Conservation (phyloP, 2,888 invertebrate genomes). For the Mechanitis messenoides region DNA sequence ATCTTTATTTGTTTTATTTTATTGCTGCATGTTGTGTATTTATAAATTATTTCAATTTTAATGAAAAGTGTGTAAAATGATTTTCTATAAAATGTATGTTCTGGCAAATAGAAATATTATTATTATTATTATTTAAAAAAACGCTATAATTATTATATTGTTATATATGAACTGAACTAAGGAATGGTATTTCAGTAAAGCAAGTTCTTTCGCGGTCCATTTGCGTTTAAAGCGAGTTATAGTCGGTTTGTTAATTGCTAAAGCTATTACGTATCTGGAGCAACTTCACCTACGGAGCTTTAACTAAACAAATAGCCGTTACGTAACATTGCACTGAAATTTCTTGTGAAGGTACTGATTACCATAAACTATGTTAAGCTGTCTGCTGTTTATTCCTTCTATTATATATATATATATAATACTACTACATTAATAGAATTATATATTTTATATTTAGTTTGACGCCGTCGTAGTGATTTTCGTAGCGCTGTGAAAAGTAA, state of each 20-base stretch:
- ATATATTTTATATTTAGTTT: background rate
- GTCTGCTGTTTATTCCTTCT: background rate
- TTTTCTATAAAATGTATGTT: too few species aligned
- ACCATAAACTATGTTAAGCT: background rate
- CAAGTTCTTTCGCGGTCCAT: background rate
- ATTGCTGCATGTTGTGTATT: too few species aligned
- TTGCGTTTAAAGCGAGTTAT: background rate
- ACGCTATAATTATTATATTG: too few species aligned
- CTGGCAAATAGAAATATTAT: too few species aligned
- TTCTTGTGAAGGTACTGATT: conserved; percentile 4
- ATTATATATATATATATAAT: too few species aligned
- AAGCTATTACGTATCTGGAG: conserved; percentile 19
- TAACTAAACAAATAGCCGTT: conserved; percentile 4
- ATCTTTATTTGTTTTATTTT: too few species aligned
- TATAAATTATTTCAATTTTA: too few species aligned
- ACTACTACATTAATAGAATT: background rate
- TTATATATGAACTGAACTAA: too few species aligned
- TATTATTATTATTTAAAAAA: too few species aligned
- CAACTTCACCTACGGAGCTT: conserved; percentile 9
- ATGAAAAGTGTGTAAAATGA: too few species aligned
- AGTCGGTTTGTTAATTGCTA: conserved; percentile 15
- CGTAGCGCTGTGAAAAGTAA: too few species aligned
- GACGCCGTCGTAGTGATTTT: background rate
- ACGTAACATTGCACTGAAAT: conserved; percentile 4
- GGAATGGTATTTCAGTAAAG: background rate